Conservation (phyloP, 1,140 invertebrate species). For the Drosophila serrata region DNA sequence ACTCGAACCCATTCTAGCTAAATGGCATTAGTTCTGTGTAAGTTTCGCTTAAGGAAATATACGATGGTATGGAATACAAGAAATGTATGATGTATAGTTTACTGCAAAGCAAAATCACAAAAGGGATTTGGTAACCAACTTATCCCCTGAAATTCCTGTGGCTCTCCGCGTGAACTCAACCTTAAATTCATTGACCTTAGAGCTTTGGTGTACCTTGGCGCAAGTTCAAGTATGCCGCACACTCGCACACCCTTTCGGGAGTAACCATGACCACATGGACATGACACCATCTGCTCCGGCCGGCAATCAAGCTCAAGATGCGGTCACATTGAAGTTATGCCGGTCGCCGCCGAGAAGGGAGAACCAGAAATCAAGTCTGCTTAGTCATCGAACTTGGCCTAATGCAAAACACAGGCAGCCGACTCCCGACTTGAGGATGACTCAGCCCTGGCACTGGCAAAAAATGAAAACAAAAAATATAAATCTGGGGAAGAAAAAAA, state of each 20-base stretch:
- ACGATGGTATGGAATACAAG: no score
- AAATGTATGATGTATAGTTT: no score
- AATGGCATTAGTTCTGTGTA: background rate
- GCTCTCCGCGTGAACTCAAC: background rate
- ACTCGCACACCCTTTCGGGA: conserved; percentile 1
- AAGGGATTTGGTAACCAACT: no score
- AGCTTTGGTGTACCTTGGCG: background rate
- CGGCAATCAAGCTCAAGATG: conserved; percentile 57
- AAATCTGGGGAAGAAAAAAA: conserved; percentile 14
- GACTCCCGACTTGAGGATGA: conserved; percentile 62
- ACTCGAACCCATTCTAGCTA: background rate
- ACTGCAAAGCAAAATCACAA: no score
- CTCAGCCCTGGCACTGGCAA: conserved; percentile 63
- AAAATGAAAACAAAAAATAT: conserved; percentile 23
- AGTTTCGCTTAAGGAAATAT: background rate
- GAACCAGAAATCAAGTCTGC: conserved; percentile 62
- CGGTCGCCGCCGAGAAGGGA: conserved; percentile 47
- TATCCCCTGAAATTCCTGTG: background rate
- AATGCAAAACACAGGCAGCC: conserved; percentile 70
- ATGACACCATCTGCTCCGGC: conserved; percentile 39
- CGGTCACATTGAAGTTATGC: conserved; percentile 76
- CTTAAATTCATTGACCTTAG: conserved; percentile 16
- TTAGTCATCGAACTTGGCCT: conserved; percentile 82
- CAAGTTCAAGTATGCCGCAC: conserved; percentile 31
- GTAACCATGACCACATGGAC: conserved; percentile 24